Base-by-base conservation (phyloP, 2,797 vertebrate species). In the Philypnodon macrostomus region DNA sequence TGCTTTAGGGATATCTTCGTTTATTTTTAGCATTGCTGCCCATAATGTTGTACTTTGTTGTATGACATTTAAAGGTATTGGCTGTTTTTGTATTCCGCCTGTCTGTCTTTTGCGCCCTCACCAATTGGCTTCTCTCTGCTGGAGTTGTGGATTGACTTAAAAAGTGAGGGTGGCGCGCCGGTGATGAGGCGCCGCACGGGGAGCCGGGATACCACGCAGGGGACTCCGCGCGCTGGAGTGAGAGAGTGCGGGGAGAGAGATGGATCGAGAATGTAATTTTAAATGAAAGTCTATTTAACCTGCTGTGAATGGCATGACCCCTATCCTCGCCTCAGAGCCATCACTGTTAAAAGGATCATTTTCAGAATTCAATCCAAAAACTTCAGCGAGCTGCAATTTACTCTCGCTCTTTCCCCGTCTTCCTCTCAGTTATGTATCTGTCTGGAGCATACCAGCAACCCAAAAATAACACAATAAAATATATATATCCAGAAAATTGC, bases 251-350 rank as follows among this genome's bases (percentile, higher is more conserved):
- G 26, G 33, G 30, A 13, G 79, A 80, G 83, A 77, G 84, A 89
- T 77, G 80, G 86, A 90, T 81, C 83, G 84, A 91, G 87, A 90
- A 90, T 86, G 87, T 88, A 88, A 85, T 89, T 89, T 88, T 87
- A 89, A 89, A 91, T 87, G 84, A 88, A 89, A 85, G 85, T 90
- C 87, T 88, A 90, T 90, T 90, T 90, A 92, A 89, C 88, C 89
- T 65, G 73, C 84, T 84, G 85, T 77, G 87, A 88, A 90, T 86
- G 85, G 81, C 85, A 73, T 86, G 90, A 87, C 85, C 85, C 80
- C 78, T 64, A 83, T 78, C 77, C 84, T 79, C 80, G 78, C 81
- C 88, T 87, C 84, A 79, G 77, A 83, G 86, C 78, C 89, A 91
- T 87, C 77, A 85, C 82, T 86, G 84, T 86, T 89, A 87, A 88